phyloP scores from a whole-genome alignment of 2,888 invertebrate species.

The Melanostoma mellinum region DNA sequence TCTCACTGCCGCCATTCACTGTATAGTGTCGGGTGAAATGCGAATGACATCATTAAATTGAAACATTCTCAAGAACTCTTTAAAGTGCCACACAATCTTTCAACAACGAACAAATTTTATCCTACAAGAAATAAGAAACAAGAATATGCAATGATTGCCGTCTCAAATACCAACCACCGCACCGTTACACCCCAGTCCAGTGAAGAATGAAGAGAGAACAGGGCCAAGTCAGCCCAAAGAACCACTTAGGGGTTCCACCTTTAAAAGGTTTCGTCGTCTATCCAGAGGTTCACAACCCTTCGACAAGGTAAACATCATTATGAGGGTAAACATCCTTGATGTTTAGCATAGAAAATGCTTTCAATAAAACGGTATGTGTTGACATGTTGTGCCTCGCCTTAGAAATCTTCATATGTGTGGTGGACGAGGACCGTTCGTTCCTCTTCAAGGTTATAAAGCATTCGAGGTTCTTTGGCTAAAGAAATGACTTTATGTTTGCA shows the following conservation, averaged over 20 bases:
- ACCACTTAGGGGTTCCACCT: slow-evolving; percentile 57
- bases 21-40: slow-evolving; percentile 27
- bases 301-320: slow-evolving; percentile 71
- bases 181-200: slow-evolving; percentile 36
- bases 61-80: slow-evolving; percentile 54
- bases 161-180: slow-evolving; percentile 42
- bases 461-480: slow-evolving; percentile 4
- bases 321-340: slow-evolving; percentile 70
- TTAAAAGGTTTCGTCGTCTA: slow-evolving; percentile 63
- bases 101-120: neutral
- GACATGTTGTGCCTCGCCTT: slow-evolving; percentile 48
- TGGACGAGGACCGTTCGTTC: slow-evolving; percentile 18
- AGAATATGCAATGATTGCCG: slow-evolving; percentile 45
- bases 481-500: slow-evolving; percentile 32
- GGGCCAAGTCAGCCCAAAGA: slow-evolving; percentile 14
- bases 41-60: slow-evolving; percentile 65
- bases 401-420: slow-evolving; percentile 20
- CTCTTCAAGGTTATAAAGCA: slow-evolving; percentile 63
- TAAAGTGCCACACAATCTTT: slow-evolving; percentile 46
- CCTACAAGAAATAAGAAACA: neutral
- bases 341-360: slow-evolving; percentile 63
- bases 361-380: slow-evolving; percentile 59
- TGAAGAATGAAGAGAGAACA: too few species aligned
- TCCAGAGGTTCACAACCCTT: slow-evolving; percentile 68
- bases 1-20: neutral